Evolutionary conservation across 2,113 vertebrate species (phyloP).

Genomic region (Notothenia rossii): DNA sequence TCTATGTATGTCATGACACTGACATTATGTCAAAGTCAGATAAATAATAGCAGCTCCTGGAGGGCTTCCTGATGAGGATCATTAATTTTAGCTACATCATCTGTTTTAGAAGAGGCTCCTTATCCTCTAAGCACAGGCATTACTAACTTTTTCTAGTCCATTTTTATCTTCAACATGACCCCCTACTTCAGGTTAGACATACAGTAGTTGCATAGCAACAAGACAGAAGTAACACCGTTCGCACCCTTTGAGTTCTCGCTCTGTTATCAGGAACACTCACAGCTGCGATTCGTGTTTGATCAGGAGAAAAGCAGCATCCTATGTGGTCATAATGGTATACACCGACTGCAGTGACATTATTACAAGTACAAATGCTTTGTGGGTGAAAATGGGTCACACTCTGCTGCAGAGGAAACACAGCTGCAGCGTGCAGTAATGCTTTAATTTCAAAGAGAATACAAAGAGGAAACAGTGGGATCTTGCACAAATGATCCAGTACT

Average conservation of each 20-base stretch:
- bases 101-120: constrained; percentile 20
- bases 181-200: constrained; percentile 56
- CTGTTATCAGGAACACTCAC: constrained; percentile 45
- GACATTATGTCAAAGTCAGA: constrained; percentile 43
- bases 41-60: constrained; percentile 36
- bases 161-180: constrained; percentile 48
- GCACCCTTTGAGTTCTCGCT: constrained; percentile 50
- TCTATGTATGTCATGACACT: constrained; percentile 25
- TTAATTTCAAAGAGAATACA: constrained; percentile 10
- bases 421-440: constrained; percentile 19
- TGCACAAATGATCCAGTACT: constrained; percentile 51
- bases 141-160: constrained; percentile 41
- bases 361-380: constrained; percentile 23
- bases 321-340: constrained; percentile 43
- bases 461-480: constrained; percentile 51
- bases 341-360: constrained; percentile 34
- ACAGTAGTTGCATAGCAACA: constrained; percentile 75
- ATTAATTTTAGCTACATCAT: constrained; percentile 34
- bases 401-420: constrained; percentile 34
- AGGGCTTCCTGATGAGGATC: constrained; percentile 42
- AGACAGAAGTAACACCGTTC: constrained; percentile 48
- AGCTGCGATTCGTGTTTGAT: constrained; percentile 63
- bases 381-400: constrained; percentile 23
- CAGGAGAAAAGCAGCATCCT: constrained; percentile 54
- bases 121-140: constrained; percentile 16